Conservation (phyloP, 2,888 invertebrate genomes). For the Aphidius colemani region DNA sequence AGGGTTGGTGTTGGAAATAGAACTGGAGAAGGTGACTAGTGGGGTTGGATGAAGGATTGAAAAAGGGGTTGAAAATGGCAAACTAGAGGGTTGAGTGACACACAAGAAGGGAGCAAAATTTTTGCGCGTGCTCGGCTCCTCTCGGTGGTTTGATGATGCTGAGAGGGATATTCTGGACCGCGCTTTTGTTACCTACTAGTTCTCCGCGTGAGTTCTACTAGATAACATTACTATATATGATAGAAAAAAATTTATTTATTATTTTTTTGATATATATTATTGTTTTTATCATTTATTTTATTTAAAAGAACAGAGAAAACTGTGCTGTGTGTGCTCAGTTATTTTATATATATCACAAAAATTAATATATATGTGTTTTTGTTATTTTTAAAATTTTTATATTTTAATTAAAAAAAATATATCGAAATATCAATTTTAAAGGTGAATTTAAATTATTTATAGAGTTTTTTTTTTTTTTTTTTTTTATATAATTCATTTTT, state of each 20-base stretch:
- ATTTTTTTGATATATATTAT: background rate
- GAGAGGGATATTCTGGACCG: constrained; percentile 53
- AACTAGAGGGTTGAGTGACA: constrained; percentile 12
- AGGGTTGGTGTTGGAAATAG: too few relatives aligned
- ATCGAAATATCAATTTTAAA: background rate
- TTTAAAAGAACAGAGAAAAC: too few relatives aligned
- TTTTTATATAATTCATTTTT: background rate
- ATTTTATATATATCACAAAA: background rate
- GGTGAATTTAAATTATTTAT: too few relatives aligned
- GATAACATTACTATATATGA: constrained; percentile 26
- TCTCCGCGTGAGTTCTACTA: constrained; percentile 57
- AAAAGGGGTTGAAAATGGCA: constrained; percentile 3
- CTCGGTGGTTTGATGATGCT: constrained; percentile 50
- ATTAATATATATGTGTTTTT: background rate
- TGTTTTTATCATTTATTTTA: too few relatives aligned
- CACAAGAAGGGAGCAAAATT: constrained; percentile 46
- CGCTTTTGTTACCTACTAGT: constrained; percentile 54
- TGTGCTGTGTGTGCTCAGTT: too few relatives aligned
- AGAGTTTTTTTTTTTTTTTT: too few relatives aligned
- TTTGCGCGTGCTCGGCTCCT: constrained; percentile 55
- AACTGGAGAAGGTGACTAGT: constrained; percentile 2
- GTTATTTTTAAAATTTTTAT: background rate
- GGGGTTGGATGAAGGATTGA: constrained; percentile 13
- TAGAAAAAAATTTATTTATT: background rate
- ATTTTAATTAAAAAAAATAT: too few relatives aligned